Evolutionary conservation across 1,140 invertebrate species (phyloP), one percentile per base, ranked within the genome.

Genomic region (Cepaea nemoralis): DNA sequence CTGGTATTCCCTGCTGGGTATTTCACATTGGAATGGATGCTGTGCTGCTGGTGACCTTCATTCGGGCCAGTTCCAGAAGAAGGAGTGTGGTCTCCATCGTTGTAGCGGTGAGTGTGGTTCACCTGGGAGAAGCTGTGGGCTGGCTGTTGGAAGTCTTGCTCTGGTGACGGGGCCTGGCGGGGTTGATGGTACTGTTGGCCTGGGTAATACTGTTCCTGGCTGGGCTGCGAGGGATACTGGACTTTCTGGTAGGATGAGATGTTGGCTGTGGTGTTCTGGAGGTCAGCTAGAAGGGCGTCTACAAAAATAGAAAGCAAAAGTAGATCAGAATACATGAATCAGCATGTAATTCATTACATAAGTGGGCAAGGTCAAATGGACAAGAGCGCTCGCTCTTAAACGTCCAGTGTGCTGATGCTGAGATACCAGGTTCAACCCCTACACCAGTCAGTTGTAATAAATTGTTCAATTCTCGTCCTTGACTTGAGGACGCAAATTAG

Each of bases 261-360:
- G 93, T 94, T 90, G 73, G 94, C 94, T 74, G 97, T 95, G 0
- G 96, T 97, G 87, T 96, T 97, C 92, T 97, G 96, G 50, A 98
- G 93, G 91, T 97, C 96, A 66, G 96, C 97, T 87, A 98, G 93
- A 70, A 97, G 92, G 81, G 96, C 96, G 94, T 98, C 97, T 97
- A 93, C 35, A 95, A 95, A 48, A 48, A 48, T 19, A 48, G 45
- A 12, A 48, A 48, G 19, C 8, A 48, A 48, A 19, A 48, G 45
- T 19, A 48, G 45, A 19, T 48, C 45, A 12, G 45, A 48, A 48
- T 48, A 8, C 19, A 19, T 48, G 45, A 48, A 48, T 19, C 19
- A 48, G 19, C 45, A 19, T 48, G 45, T 48, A 19, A 48, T 48
- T 48, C 8, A 19, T 48, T 8, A 48, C n/a, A 48, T 48, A 48